Base-by-base conservation (phyloP, 2,888 invertebrate species). In the Andrena bicolor region DNA sequence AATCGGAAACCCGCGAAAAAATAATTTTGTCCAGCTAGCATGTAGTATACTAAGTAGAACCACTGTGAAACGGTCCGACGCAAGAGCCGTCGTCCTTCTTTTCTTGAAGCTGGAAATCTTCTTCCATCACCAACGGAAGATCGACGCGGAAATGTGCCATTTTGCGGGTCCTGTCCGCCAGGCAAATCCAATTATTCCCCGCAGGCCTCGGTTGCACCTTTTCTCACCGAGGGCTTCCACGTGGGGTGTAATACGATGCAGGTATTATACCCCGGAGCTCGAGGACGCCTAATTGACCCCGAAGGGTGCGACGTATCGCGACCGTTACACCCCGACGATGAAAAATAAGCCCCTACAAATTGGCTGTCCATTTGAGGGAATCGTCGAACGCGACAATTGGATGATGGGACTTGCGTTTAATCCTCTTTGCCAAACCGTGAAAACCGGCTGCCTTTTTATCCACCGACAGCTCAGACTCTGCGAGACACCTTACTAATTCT, bases 231-330 rank as follows among this genome's bases (percentile, higher is more conserved):
- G 64, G 49, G 30, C 49, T 60, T 51, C 60, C 28, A 76, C 41
- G 53, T 80, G 66, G 86, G 79, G 76, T 81, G 88, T 87, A 87
- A 88, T 73, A 70, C 78, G 85, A 88, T 64, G 82, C 76, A 76
- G 78, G 86, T 83, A 86, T 86, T 85, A 81, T 61, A 81, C 56
- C 80, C 80, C 64, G 13, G 10, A 68, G 60, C 81, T 84, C 76
- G 84, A 74, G 80, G 82, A 69, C 75, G 78, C 82, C 85, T 88
- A 88, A 88, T 88, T 88, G 88, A 88, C 79, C 76, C 61, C 82
- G 74, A 71, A 72, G 85, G 85, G 85, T 83, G 82, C 72, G 56
- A 53, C 56, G 73, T 77, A 73, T 82, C 80, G 80, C 76, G 80
- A 86, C 84, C 87, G 87, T 87, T 87, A 78, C 58, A 73, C 76